Base-by-base conservation (phyloP, 1,140 invertebrate species). In the Conopomorpha cramerella region DNA sequence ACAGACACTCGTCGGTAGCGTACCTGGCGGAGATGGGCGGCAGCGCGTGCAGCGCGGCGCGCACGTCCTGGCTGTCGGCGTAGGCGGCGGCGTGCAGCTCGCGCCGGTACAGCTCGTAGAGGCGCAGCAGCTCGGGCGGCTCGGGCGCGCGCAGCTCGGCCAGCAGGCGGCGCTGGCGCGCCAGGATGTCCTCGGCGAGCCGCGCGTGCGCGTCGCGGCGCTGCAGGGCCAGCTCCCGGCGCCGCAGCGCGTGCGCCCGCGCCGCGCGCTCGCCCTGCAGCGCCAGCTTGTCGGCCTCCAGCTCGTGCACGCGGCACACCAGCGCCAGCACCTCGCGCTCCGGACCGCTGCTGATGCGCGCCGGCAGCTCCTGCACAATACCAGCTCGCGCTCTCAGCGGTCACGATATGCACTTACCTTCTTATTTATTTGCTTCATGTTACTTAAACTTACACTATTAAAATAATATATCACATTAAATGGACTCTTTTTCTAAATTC, bases 231-330 rank as follows among this genome's bases (percentile, higher is more conserved):
- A 93, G 78, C 53, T 95, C 93, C 36, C 92, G 81, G 35, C 92
- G 79, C 27, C 91, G 80, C 10, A 96, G 80, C 63, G 95, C 92
- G 44, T 93, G 91, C 48, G 93, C 89, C 17, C 91, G 82, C 3
- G 92, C 85, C 17, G 95, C 73, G 35, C 90, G 81, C 52, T 92
- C 89, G 6, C 92, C 92, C 68, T 95, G 91, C 40, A 95, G 79
- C 48, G 93, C 92, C 64, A 93, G 85, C 71, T 94, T 96, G 58
- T 95, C 90, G 1, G 93, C 92, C 77, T 96, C 93, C 16, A 96
- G 73, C 71, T 95, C 91, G 58, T 96, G 93, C 3, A 95, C 89
- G 43, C 90, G 82, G 53, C 92, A 92, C 51, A 96, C 84, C 13
- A 96, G 70, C 8, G 86, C 84, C 11, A 95, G 70, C 18, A 96